These are phyloP conservation scores for Scolanthus callimorphus DNA, from an alignment of 92 coral and sea anemone species.

Conservation along the genomic window DNA sequence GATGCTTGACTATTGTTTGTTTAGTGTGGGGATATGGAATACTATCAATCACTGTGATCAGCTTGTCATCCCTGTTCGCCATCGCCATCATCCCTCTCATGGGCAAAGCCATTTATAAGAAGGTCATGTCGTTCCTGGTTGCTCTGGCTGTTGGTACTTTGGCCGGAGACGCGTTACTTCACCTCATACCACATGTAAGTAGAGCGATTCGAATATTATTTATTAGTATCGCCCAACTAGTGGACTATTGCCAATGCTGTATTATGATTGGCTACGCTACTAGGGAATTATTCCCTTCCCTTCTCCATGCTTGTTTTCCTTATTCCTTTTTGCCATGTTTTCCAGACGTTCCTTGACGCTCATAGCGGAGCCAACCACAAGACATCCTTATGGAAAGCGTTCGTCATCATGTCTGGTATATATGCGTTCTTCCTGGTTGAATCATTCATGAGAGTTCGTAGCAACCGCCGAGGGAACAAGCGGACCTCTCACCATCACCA, in stretches of 20 bases:
- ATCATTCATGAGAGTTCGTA: constrained; percentile 58
- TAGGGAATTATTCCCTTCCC: too few species aligned
- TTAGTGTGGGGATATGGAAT: constrained; percentile 93
- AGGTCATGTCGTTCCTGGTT: constrained; percentile 92
- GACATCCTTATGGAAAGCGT: constrained; percentile 67
- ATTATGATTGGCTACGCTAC: too few species aligned
- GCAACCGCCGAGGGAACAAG: not conserved
- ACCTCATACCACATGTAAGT: constrained; percentile 98
- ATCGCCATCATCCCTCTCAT: constrained; percentile 82
- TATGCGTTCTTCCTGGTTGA: constrained; percentile 84
- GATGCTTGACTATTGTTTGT: too few species aligned
- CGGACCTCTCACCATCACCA: not conserved
- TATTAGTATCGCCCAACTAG: not conserved
- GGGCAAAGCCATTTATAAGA: constrained; percentile 72
- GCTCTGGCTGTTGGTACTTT: constrained; percentile 94
- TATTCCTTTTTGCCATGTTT: not conserved
- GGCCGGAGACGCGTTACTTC: constrained; percentile 92
- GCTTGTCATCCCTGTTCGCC: constrained; percentile 85
- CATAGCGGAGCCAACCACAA: constrained; percentile 31
- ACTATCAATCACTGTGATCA: constrained; percentile 86
- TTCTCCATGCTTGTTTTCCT: not conserved
- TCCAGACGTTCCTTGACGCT: not conserved
- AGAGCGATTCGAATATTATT: not conserved
- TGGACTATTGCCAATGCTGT: too few species aligned
- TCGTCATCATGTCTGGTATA: constrained; percentile 83